Evolutionary conservation across 2,888 invertebrate genomes (phyloP), one percentile per base, ranked within the genome.

Genomic region (Xylota sylvarum): DNA sequence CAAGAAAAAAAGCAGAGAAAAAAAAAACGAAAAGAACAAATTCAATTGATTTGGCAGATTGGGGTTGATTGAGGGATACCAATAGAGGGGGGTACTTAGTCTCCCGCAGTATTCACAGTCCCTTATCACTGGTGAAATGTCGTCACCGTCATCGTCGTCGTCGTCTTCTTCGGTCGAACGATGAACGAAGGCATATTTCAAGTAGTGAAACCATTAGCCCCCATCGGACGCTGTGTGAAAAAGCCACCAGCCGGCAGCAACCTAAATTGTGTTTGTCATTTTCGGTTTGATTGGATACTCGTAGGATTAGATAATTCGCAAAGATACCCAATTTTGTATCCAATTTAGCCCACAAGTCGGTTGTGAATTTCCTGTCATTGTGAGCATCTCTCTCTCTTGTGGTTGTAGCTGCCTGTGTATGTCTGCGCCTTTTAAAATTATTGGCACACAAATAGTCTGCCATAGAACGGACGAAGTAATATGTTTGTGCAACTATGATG

Each of bases 31-130:
- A 81, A 58, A 50, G 79, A 73, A 84, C 74, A 81, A 86, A 86
- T 86, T 86, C 82, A 86, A 86, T 86, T 86, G 86, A 86, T 86
- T 86, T 82, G 86, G 67, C 77, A 86, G 86, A 78, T 86, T 86
- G 82, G 77, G 82, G 86, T 82, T 86, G 86, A 86, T 82, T 86
- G 82, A 81, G 82, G 80, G 82, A 86, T 81, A 56, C 50, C 35
- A 43, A 48, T 37, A 30, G 67, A n/a, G 74, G 69, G 81, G 78
- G 81, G 76, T 64, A 81, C 77, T 86, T 82, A 73, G 77, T 30
- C 72, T 77, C 72, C 62, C 67, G 46, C 67, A 70, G 65, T 80
- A 80, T 56, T 69, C 60, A 73, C 9, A 27, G 9, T 60, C 52
- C 56, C 55, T 60, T 67, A 72, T 72, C 80, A 73, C 32, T 65